Evolutionary conservation across 1,140 invertebrate species (phyloP).

Genomic region (Bombus vancouverensis): DNA sequence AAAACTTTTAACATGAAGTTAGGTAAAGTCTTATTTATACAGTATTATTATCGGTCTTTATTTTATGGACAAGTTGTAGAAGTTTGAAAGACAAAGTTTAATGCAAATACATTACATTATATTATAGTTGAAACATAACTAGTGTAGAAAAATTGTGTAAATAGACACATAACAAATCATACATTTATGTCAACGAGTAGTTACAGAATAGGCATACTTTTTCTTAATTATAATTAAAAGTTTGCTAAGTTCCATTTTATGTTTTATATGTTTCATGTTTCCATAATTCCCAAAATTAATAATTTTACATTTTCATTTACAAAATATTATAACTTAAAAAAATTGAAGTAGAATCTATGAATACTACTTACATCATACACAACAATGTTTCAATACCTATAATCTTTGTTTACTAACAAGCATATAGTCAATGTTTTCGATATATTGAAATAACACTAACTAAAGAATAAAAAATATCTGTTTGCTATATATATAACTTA

Average conservation of each 20-base stretch:
- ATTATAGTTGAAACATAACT: conserved; percentile 36
- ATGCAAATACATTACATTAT: conserved; percentile 33
- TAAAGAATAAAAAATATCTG: conserved; percentile 18
- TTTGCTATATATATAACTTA: conserved; percentile 11
- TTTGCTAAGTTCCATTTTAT: conserved; percentile 55
- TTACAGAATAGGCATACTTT: conserved; percentile 37
- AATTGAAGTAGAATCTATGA: neutral
- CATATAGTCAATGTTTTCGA: neutral
- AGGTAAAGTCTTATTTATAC: conserved; percentile 26
- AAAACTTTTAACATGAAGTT: neutral
- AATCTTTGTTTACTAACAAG: neutral
- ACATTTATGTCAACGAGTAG: conserved; percentile 30
- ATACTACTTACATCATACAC: neutral
- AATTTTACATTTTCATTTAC: neutral
- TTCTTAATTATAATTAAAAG: conserved; percentile 26
- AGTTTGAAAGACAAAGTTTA: conserved; percentile 42
- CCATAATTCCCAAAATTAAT: conserved; percentile 21
- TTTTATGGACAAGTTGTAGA: conserved; percentile 40
- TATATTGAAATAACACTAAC: neutral
- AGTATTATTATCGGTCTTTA: conserved; percentile 41
- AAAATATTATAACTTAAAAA: neutral
- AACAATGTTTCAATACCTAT: neutral
- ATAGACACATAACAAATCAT: conserved; percentile 41
- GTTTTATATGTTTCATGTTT: conserved; percentile 20
- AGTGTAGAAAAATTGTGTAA: conserved; percentile 40